Conservation (phyloP, 1,140 invertebrate species). For the Drosophila santomea region DNA sequence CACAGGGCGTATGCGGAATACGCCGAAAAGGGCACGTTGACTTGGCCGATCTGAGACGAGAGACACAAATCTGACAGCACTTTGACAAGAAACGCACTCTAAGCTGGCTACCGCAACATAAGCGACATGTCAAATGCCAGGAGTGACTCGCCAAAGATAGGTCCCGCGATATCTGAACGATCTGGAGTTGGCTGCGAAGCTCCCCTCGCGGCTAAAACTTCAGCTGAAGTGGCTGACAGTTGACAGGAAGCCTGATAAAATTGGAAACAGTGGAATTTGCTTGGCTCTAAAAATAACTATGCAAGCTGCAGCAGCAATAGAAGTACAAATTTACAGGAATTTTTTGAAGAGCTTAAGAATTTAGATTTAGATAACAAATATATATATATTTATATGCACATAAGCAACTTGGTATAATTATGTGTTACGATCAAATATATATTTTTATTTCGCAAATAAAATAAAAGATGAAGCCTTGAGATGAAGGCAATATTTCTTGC, state of each 20-base stretch:
- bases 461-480: no score
- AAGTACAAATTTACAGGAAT: neutral
- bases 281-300: neutral
- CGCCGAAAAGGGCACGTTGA: conserved; percentile 24
- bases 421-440: no score
- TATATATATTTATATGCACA: no score
- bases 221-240: conserved; percentile 43
- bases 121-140: conserved; percentile 80
- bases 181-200: conserved; percentile 22
- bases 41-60: conserved; percentile 21
- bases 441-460: no score
- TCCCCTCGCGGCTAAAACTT: neutral
- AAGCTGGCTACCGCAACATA: conserved; percentile 74
- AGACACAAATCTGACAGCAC: conserved; percentile 80
- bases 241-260: conserved; percentile 44
- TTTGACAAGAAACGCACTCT: conserved; percentile 81
- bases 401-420: no score
- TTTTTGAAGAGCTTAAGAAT: no score
- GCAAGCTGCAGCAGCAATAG: neutral
- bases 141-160: conserved; percentile 72
- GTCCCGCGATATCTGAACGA: conserved; percentile 61
- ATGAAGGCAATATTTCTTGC: neutral
- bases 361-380: no score
- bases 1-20: conserved; percentile 56
- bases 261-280: conserved; percentile 27